These are phyloP conservation scores for Embidobia sp. DNA, from an alignment of 2,888 invertebrate species.

Conservation along the genomic window DNA sequence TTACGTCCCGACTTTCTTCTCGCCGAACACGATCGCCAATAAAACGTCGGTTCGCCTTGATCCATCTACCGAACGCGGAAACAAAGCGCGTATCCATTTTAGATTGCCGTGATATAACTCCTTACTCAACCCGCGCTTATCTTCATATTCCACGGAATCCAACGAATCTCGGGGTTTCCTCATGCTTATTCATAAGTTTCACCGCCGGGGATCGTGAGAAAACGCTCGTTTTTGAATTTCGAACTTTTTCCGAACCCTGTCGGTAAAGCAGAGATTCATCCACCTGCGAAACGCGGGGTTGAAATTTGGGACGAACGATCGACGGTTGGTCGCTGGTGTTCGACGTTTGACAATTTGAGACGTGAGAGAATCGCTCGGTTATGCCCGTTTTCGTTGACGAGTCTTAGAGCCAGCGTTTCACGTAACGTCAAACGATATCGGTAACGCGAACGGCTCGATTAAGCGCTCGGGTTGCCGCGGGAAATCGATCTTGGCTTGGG, in stretches of 20 bases:
- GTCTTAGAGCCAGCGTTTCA: too few species aligned
- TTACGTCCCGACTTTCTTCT: too few species aligned
- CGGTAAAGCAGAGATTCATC: too few species aligned
- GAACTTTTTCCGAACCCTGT: conserved; percentile 3
- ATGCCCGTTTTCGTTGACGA: too few species aligned
- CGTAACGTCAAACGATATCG: conserved; percentile 11
- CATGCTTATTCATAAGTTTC: conserved; percentile 15
- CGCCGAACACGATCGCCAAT: conserved; percentile 4
- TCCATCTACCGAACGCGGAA: conserved; percentile 40
- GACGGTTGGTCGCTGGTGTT: too few species aligned
- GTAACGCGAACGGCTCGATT: too few species aligned
- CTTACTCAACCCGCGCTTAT: conserved; percentile 28
- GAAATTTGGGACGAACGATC: too few species aligned
- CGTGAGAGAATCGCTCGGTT: too few species aligned
- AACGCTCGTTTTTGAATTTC: conserved; percentile 2
- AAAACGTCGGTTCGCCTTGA: conserved; percentile 37
- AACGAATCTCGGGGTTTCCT: not conserved
- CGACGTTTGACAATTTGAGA: too few species aligned
- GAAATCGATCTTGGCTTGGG: too few species aligned
- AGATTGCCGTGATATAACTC: conserved; percentile 35
- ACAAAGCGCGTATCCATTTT: conserved; percentile 28
- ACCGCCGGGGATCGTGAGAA: too few species aligned
- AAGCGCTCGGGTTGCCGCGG: conserved; percentile 2
- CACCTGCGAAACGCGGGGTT: too few species aligned
- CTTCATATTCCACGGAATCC: conserved; percentile 24